Conservation (phyloP, 2,888 invertebrate genomes). For the Oegoconia quadripuncta region DNA sequence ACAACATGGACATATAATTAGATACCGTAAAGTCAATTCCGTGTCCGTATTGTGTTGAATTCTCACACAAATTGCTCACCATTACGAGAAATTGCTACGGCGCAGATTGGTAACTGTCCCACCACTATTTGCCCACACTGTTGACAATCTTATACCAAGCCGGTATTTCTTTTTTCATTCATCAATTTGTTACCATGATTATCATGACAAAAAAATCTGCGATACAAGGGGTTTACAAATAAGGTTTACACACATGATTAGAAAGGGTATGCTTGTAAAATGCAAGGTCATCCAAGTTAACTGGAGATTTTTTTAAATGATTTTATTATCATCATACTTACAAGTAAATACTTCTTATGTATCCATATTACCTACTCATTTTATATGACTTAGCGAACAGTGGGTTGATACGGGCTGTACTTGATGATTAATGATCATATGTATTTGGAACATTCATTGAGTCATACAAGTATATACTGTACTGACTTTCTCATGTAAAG, state of each 20-base stretch:
- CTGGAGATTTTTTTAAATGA: too few species aligned
- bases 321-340: too few species aligned
- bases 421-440: too few species aligned
- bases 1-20: constrained; percentile 55
- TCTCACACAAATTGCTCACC: constrained; percentile 61
- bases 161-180: neutral
- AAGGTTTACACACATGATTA: too few species aligned
- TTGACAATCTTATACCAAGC: neutral
- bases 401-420: too few species aligned
- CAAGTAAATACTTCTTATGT: too few species aligned
- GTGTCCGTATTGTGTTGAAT: constrained; percentile 56
- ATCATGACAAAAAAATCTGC: neutral
- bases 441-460: constrained; percentile 10
- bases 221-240: too few species aligned
- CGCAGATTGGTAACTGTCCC: constrained; percentile 43
- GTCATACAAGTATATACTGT: constrained; percentile 10
- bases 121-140: constrained; percentile 7
- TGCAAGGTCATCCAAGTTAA: too few species aligned
- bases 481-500: too few species aligned
- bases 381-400: too few species aligned
- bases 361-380: too few species aligned
- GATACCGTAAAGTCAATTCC: constrained; percentile 63
- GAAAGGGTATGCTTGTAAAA: too few species aligned
- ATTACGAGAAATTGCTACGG: constrained; percentile 58
- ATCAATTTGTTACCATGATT: neutral